A percentile compares a stretch with the other conserved stretches of the same genome.
These are phyloP conservation scores for Grus americana DNA, from an alignment of 2,113 vertebrate species.

Conservation along the genomic window DNA sequence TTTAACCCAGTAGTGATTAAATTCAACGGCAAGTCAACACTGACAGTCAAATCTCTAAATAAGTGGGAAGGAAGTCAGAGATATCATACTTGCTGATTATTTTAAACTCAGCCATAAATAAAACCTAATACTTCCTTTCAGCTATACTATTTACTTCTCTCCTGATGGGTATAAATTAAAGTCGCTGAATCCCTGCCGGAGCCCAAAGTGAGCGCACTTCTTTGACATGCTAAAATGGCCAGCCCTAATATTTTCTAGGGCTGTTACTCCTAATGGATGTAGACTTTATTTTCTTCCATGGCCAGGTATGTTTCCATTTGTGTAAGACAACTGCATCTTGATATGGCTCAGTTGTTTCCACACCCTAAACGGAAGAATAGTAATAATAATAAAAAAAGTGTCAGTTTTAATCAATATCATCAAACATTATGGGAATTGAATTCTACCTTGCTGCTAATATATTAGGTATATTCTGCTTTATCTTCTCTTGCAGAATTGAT, in stretches of 20 bases:
- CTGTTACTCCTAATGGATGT: not conserved
- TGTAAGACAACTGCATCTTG: constrained; percentile 63
- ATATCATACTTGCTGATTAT: not conserved
- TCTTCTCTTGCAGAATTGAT: constrained; percentile 79
- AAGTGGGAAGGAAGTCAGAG: not conserved
- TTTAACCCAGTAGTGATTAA: not conserved
- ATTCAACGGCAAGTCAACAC: not conserved
- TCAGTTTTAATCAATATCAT: constrained; percentile 76
- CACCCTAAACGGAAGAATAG: constrained; percentile 37
- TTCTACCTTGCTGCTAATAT: constrained; percentile 69
- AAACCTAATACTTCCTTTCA: not conserved
- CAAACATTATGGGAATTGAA: constrained; percentile 68
- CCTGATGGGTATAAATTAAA: not conserved
- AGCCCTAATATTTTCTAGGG: not conserved
- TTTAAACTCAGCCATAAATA: constrained; percentile 12
- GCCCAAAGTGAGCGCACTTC: not conserved
- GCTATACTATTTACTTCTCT: not conserved
- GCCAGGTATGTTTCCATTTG: constrained; percentile 26
- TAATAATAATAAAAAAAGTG: constrained; percentile 51
- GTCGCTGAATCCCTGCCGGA: not conserved
- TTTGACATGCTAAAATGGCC: not conserved
- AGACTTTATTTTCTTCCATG: not conserved
- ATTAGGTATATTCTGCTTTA: constrained; percentile 73
- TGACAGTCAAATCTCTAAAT: not conserved
- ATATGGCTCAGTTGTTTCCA: constrained; percentile 57